Evolutionary conservation across 2,113 vertebrate genomes (phyloP).

Genomic region (Xenus cinereus): DNA sequence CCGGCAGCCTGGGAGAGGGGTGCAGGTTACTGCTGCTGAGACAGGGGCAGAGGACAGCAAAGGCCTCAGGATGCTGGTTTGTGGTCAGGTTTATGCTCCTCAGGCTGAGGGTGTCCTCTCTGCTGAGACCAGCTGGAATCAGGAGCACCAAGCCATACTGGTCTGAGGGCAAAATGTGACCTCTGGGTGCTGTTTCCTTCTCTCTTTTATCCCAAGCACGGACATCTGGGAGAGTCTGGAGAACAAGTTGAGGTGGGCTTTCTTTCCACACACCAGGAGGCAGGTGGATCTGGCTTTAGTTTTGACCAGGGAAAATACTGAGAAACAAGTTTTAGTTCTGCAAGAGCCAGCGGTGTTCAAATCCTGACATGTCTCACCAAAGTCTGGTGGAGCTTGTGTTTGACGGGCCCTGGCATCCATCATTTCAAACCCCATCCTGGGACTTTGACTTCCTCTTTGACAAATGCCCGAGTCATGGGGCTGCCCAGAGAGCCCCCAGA

Average conservation of each 20-base stretch:
- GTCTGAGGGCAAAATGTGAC: background rate
- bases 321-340: background rate
- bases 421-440: background rate
- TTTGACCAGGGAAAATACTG: background rate
- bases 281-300: background rate
- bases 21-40: background rate
- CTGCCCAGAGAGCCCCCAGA: background rate
- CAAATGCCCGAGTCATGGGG: background rate
- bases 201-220: background rate
- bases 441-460: background rate
- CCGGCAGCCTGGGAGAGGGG: background rate
- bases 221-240: background rate
- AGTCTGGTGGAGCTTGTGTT: background rate
- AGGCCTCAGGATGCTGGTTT: background rate
- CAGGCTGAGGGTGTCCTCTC: background rate
- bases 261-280: background rate
- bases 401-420: background rate
- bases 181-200: background rate
- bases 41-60: background rate
- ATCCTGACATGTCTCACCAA: background rate
- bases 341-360: background rate
- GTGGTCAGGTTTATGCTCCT: background rate
- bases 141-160: fast-evolving
- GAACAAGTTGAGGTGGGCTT: background rate
- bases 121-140: background rate